Evolutionary conservation across 1,140 invertebrate species (phyloP).

Genomic region (Trinorchestia longiramus): DNA sequence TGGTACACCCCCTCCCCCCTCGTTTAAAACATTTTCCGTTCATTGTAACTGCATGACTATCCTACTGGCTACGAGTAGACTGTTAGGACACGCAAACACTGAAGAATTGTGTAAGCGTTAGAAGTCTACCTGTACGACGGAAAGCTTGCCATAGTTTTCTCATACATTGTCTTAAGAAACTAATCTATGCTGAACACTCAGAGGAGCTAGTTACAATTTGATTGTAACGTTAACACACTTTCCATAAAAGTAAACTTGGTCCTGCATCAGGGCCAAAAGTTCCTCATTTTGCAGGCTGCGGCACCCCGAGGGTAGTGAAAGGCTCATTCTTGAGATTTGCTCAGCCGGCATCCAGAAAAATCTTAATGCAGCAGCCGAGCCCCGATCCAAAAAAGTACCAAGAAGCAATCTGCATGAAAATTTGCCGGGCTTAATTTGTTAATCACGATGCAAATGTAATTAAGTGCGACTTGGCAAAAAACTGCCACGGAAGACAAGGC

Average conservation of each 20-base stretch:
- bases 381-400: slow-evolving; percentile 38
- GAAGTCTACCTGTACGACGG: background rate
- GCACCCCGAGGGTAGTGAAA: background rate
- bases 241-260: background rate
- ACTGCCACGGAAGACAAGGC: slow-evolving; percentile 42
- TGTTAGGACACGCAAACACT: background rate
- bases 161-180: background rate
- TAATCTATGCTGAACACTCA: background rate
- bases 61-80: background rate
- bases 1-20: too few species aligned
- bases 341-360: slow-evolving; percentile 11
- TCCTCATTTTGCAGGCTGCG: background rate
- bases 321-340: slow-evolving; percentile 11
- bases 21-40: too few species aligned
- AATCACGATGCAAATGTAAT: slow-evolving; percentile 55
- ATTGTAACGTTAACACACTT: background rate
- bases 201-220: background rate
- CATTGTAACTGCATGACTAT: too few species aligned
- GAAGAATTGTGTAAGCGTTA: background rate
- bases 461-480: slow-evolving; percentile 50
- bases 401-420: slow-evolving; percentile 55
- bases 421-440: slow-evolving; percentile 53
- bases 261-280: background rate
- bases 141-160: background rate
- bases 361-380: slow-evolving; percentile 52